Conservation (phyloP, 2,888 invertebrate genomes). For the Chrysina gloriosa region DNA sequence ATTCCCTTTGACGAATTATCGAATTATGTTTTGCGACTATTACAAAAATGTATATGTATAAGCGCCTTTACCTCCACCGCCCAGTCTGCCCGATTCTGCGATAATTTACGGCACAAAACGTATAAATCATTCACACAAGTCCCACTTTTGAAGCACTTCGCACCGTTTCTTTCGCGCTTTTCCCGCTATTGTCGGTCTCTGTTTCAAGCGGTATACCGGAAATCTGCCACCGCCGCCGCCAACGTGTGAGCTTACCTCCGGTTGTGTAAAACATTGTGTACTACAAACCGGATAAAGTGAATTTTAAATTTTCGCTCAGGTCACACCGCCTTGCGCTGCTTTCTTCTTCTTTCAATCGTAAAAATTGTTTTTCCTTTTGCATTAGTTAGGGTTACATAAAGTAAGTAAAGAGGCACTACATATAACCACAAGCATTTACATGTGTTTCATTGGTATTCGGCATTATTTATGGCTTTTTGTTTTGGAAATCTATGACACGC, state of each 20-base stretch:
- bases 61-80: neutral
- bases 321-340: too few species aligned
- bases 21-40: conserved; percentile 53
- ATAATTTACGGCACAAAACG: conserved; percentile 54
- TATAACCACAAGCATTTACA: too few species aligned
- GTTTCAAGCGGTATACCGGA: neutral
- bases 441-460: too few species aligned
- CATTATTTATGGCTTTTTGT: too few species aligned
- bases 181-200: too few species aligned
- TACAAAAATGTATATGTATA: conserved; percentile 55
- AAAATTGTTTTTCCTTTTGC: too few species aligned
- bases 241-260: neutral
- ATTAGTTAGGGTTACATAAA: too few species aligned
- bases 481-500: too few species aligned
- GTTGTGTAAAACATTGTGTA: too few species aligned
- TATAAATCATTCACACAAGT: conserved; percentile 54
- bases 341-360: too few species aligned
- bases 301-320: too few species aligned
- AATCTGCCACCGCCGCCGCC: neutral
- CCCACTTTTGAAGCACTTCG: conserved; percentile 12
- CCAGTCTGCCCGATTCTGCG: conserved; percentile 48
- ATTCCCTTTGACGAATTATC: conserved; percentile 54
- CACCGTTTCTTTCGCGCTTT: conserved; percentile 1
- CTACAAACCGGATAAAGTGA: neutral
- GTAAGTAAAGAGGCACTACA: too few species aligned